Evolutionary conservation across 2,113 vertebrate genomes (phyloP), one percentile per base, ranked within the genome.

Genomic region (Lycaon pictus): DNA sequence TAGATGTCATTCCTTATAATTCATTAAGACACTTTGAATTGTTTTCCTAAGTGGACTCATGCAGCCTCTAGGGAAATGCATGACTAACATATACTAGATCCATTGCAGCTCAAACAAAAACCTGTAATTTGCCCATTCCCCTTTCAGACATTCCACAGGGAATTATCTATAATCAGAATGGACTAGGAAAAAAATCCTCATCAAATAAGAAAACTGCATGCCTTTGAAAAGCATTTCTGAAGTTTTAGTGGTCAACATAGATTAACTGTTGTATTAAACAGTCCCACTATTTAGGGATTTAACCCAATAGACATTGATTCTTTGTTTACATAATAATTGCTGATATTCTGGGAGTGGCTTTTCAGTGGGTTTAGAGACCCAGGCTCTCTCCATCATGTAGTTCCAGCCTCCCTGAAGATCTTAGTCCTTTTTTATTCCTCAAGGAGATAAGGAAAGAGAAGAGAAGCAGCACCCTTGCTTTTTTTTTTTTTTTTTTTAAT

Each of bases 11-110:
- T 88, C 53, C 16, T 32, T 90, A 71, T 88, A 93, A 93, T 77
- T 97, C 94, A 84, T 97, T 90, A 94, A 94, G 84, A 90, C 55
- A 63, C 15, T 84, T 97, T 86, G 58, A 93, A 55, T 63, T 96
- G 90, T 95, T 96, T 88, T 90, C 60, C 55, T 48, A 58, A 92
- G 55, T 85, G 55, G 53, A 53, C 35, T 81, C 23, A 11, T 17
- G 13, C 12, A 72, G 35, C 35, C 93, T 23, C 27, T 15, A 62
- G 53, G 69, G 58, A 90, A 91, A 92, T 72, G 27, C 48, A 62
- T 72, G 77, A 88, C n/a, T 71, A 65, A 67, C 15, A 69, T 20
- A 20, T 74, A 58, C 71, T 77, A 77, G 27, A 77, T 77, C 29
- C 48, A 90, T 96, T 51, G 62, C 53, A n/a, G 16, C 23, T 58